Conservation (phyloP, 2,888 invertebrate species). For the Drosophila leonis region DNA sequence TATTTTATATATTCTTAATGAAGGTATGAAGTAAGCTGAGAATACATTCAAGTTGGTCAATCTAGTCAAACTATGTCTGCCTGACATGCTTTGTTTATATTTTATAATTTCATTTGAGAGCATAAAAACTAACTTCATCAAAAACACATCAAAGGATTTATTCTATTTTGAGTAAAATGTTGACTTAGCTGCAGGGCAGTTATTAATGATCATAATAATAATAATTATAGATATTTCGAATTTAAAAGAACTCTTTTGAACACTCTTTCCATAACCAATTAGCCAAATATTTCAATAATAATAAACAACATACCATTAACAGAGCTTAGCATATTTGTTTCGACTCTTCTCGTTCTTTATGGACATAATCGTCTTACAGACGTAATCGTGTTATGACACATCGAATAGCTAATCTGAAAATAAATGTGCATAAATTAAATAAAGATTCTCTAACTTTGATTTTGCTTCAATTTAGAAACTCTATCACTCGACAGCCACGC, state of each 20-base stretch:
- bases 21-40: neutral
- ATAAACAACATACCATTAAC: neutral
- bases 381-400: conserved; percentile 8
- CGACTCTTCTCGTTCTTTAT: neutral
- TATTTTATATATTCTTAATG: neutral
- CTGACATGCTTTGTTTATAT: too few relatives aligned
- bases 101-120: too few relatives aligned
- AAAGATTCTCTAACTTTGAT: too few relatives aligned
- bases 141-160: too few relatives aligned
- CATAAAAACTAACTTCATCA: too few relatives aligned
- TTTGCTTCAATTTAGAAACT: too few relatives aligned
- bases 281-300: neutral
- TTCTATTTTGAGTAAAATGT: too few relatives aligned
- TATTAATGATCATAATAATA: neutral
- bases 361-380: neutral
- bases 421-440: conserved; percentile 10
- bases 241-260: neutral
- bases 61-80: neutral
- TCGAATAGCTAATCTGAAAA: neutral
- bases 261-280: neutral
- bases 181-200: neutral
- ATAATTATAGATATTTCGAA: neutral
- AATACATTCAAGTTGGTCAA: neutral
- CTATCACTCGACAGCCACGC: conserved; percentile 25
- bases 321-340: neutral